Evolutionary conservation across 1,140 invertebrate species (phyloP).

Genomic region (Schmidtea mediterranea): DNA sequence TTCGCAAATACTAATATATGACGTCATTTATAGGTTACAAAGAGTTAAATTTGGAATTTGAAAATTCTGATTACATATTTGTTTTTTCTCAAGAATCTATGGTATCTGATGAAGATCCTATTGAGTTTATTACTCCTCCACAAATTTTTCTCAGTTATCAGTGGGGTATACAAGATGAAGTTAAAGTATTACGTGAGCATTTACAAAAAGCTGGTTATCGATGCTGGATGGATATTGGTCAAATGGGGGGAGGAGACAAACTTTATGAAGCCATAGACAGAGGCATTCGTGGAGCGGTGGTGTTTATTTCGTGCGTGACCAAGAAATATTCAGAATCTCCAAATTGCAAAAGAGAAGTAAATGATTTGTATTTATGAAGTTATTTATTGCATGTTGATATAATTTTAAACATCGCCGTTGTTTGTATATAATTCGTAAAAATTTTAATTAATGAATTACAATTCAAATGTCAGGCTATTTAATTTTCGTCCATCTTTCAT

Average conservation of each 20-base stretch:
- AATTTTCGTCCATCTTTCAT: too few relatives aligned
- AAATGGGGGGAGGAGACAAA: slow-evolving; percentile 24
- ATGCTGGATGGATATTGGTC: slow-evolving; percentile 22
- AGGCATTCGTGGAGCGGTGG: slow-evolving; percentile 16
- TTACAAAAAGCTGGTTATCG: slow-evolving; percentile 14
- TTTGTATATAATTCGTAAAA: too few relatives aligned
- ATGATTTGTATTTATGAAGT: background rate
- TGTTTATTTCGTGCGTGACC: slow-evolving; percentile 17
- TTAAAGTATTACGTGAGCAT: slow-evolving; percentile 15
- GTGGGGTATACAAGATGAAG: slow-evolving; percentile 19
- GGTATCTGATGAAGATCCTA: slow-evolving; percentile 13
- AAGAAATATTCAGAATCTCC: slow-evolving; percentile 19
- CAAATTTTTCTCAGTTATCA: slow-evolving; percentile 21
- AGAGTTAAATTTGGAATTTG: too few relatives aligned
- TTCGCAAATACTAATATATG: too few relatives aligned
- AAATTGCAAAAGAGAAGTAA: slow-evolving; percentile 21
- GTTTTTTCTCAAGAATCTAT: too few relatives aligned
- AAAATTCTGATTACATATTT: too few relatives aligned
- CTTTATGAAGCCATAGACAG: slow-evolving; percentile 18
- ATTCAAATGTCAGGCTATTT: too few relatives aligned
- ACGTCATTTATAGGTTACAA: too few relatives aligned
- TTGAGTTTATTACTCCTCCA: slow-evolving; percentile 15
- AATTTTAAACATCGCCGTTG: too few relatives aligned
- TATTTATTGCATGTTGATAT: background rate
- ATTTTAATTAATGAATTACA: too few relatives aligned